Base-by-base conservation (phyloP, 2,113 vertebrate species). In the Ardeotis arabs region DNA sequence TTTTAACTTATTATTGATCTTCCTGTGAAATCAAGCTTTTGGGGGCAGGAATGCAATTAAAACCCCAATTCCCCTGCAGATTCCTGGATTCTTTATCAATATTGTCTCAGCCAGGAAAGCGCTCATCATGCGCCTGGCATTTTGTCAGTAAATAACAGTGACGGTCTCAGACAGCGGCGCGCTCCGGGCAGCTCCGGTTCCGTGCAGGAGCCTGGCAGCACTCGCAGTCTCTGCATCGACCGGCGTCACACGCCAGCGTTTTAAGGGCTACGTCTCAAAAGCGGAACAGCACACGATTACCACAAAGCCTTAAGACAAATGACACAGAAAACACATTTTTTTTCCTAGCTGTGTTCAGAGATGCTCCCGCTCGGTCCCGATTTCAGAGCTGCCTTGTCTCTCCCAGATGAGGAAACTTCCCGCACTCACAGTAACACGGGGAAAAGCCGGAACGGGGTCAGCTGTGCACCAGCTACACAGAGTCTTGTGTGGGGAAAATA, bases 181-280 rank as follows among this genome's bases (percentile, higher is more conserved):
- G 12, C n/a, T 25, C 39, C 9, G 18, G 29, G n/a, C 20, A 22
- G n/a, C 76, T 81, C 62, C 68, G 16, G 47, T n/a, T 68, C 53
- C 25, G 45, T 0, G 1, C 12, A 1, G 39, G 20, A 77, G 44
- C 64, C 50, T 1, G 0, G 53, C 69, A 56, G 83, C 39, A 87
- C 47, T 31, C 28, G 1, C 27, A 50, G 62, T 21, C 49, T 55
- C 47, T 6, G 8, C 24, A 4, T 47, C 10, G 5, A 44, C 41
- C 2, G 0, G 25, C 15, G 18, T 23, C 62, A 50, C 0, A 0
- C 12, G 1, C 12, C 41, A 13, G 41, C 3, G 9, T 49, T 70
- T 39, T 39, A 47, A 59, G 33, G 24, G 39, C 10, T 24, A 10
- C 6, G 0, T n/a, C 16, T 56, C 49, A 21, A 45, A 75, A 66